Evolutionary conservation across 2,113 vertebrate genomes (phyloP).

Genomic region (Rhinoptilus africanus): DNA sequence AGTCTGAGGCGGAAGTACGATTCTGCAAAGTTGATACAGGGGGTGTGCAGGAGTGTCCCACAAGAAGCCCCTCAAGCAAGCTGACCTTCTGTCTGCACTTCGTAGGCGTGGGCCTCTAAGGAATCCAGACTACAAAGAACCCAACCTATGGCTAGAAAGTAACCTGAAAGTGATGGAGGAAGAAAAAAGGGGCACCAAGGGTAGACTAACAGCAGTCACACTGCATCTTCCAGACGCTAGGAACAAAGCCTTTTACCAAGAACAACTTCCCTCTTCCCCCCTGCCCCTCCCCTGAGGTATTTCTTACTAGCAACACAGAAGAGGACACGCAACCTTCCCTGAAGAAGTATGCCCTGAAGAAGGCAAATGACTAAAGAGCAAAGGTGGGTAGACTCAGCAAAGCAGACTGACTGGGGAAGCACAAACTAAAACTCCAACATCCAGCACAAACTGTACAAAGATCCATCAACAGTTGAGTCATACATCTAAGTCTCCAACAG

Average conservation of each 20-base stretch:
- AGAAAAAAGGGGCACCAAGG: background rate
- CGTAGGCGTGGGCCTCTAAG: background rate
- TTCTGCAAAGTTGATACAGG: background rate
- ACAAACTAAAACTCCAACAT: background rate
- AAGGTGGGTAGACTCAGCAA: background rate
- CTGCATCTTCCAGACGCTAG: background rate
- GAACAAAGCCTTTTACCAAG: background rate
- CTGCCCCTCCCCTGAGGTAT: background rate
- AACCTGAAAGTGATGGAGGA: background rate
- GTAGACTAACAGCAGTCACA: background rate
- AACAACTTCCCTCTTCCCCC: background rate
- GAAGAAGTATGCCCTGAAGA: background rate
- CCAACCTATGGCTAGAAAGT: background rate
- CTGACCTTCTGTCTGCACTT: background rate
- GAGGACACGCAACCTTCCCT: background rate
- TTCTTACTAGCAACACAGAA: background rate
- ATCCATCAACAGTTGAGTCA: background rate
- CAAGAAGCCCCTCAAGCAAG: background rate
- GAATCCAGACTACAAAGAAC: background rate
- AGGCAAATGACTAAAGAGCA: background rate
- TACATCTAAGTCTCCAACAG: background rate
- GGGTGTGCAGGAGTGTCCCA: background rate
- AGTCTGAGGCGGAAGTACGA: background rate
- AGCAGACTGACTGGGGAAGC: background rate
- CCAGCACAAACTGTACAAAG: background rate